Base-by-base conservation (phyloP, 2,888 invertebrate species). In the Archips xylosteana region DNA sequence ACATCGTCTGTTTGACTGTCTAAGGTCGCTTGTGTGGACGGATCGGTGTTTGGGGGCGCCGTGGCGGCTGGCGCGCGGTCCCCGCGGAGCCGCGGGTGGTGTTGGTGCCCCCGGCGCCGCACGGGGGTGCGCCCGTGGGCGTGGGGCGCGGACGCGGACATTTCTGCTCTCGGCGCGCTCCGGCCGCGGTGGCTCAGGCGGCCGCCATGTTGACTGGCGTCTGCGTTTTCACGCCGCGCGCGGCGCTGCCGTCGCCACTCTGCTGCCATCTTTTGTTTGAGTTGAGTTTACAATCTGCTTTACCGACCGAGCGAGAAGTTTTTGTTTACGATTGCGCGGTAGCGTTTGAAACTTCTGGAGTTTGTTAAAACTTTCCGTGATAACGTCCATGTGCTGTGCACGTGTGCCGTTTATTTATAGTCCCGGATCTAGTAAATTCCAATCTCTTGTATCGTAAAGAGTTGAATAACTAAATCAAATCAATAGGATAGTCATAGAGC, bases 41-140 rank as follows among this genome's bases (percentile, higher is more conserved):
- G 92, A 89, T 88, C 86, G 70, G 85, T 83, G 84, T 86, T 85
- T 66, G 77, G 67, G 78, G 81, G 74, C 77, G 85, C 79, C 77
- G 90, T 88, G 83, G 95, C 94, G 83, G 95, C 95, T 85, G 95
- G 95, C 74, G 89, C 89, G 76, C 96, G 94, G 81, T 95, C 92
- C 80, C 95, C 95, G 85, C 95, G 90, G 86, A 96, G 95, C 77
- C 96, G 96, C 87, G 96, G 96, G 94, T 97, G 97, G 92, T 96
- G 96, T 91, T 96, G 96, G 90, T 96, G 96, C 80, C 96, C 96
- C 90, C 96, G 95, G 88, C 96, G 96, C 90, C 95, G 95, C 85
- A 90, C 94, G 90, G 94, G 94, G 94, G 91, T 94, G 95, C 94
- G 95, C 93, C 94, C 95, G 92, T 89, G 91, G 90, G 92, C 92